phyloP scores from a whole-genome alignment of 2,888 invertebrate species.

The Oeneis ivallda region DNA sequence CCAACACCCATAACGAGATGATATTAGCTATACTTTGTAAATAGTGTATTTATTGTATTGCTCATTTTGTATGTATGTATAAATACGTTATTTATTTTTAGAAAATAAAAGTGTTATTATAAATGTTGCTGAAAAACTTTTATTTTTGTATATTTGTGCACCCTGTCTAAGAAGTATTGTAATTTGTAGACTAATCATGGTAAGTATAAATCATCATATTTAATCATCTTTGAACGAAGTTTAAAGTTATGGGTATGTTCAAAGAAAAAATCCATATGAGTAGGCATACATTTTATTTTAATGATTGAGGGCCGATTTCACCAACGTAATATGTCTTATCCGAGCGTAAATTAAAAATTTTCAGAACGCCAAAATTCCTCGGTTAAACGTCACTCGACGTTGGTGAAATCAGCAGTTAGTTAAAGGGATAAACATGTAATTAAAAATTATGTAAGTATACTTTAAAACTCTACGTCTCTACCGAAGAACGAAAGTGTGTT shows the following conservation, averaged over 20 bases:
- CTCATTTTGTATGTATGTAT: constrained; percentile 61
- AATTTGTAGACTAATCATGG: no score
- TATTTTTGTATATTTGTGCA: constrained; percentile 22
- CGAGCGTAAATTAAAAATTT: no score
- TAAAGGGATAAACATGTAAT: not conserved
- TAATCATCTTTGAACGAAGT: no score
- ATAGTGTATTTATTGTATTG: constrained; percentile 76
- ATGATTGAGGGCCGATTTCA: no score
- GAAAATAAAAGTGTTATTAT: constrained; percentile 56
- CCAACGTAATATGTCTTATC: no score
- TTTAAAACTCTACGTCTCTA: constrained; percentile 63
- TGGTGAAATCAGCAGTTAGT: no score
- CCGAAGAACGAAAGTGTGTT: constrained; percentile 74
- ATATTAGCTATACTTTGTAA: constrained; percentile 59
- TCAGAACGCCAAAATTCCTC: no score
- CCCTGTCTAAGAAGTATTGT: no score
- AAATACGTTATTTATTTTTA: constrained; percentile 66
- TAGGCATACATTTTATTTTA: no score
- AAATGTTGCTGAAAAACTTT: constrained; percentile 54
- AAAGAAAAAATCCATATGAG: not conserved
- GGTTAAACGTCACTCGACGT: no score
- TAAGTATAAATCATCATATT: no score
- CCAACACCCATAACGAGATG: constrained; percentile 46
- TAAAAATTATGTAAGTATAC: not conserved
- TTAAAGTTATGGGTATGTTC: not conserved